These are phyloP conservation scores for Callospermophilus lateralis DNA, from an alignment of 2,113 vertebrate species.

Conservation along the genomic window DNA sequence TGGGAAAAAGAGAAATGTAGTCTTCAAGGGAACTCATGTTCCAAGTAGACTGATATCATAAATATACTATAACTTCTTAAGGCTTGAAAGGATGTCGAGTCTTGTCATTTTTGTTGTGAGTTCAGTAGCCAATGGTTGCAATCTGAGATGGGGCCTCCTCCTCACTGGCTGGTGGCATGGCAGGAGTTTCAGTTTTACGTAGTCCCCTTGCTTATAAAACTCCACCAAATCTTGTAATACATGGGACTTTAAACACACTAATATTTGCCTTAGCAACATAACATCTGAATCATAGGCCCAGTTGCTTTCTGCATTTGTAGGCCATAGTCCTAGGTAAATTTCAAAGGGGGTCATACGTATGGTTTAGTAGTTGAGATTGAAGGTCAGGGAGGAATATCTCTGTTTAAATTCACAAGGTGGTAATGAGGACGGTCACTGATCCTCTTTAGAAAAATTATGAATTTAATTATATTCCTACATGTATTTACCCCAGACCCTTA, in stretches of 20 bases:
- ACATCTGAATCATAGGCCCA: not conserved
- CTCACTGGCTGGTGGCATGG: not conserved
- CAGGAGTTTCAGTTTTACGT: fast-evolving
- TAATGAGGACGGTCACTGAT: not conserved
- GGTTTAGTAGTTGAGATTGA: not conserved
- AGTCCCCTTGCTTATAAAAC: fast-evolving
- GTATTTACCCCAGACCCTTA: not conserved
- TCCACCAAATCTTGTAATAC: fast-evolving
- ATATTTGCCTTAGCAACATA: not conserved
- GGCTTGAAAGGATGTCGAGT: slow-evolving; percentile 81
- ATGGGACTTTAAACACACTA: not conserved
- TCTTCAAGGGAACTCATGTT: slow-evolving; percentile 86
- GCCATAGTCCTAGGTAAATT: not conserved
- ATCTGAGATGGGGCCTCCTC: not conserved
- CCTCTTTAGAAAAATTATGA: not conserved
- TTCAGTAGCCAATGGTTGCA: not conserved
- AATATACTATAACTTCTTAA: slow-evolving; percentile 62
- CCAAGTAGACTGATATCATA: slow-evolving; percentile 77
- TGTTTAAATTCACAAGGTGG: not conserved
- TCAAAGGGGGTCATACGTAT: not conserved
- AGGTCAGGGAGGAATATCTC: not conserved
- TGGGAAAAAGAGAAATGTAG: slow-evolving; percentile 85
- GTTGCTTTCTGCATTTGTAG: not conserved
- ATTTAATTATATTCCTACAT: not conserved
- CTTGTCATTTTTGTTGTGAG: slow-evolving; percentile 84